These are phyloP conservation scores for Brachionichthys hirsutus DNA, from an alignment of 2,113 vertebrate genomes.

Conservation along the genomic window DNA sequence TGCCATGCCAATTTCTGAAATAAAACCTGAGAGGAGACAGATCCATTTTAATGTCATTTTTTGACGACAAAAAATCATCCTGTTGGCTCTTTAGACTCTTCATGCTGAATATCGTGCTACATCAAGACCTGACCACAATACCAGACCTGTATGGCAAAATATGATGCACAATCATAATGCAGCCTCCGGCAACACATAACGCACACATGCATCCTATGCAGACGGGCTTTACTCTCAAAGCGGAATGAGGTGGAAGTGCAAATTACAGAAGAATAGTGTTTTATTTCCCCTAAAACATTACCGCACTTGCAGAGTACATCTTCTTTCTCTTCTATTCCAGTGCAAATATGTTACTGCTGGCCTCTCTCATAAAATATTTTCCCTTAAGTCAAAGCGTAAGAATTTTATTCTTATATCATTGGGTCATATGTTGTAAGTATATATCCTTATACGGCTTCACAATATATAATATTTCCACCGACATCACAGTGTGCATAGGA, in stretches of 20 bases:
- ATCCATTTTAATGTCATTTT: no score
- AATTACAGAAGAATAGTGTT: slow-evolving; percentile 20
- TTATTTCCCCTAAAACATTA: slow-evolving; percentile 13
- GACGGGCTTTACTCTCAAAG: slow-evolving; percentile 15
- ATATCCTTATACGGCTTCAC: no score
- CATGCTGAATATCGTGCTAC: slow-evolving; percentile 9
- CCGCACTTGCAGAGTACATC: background rate
- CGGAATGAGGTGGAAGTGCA: slow-evolving; percentile 48
- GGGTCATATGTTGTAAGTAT: no score
- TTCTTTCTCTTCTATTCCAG: background rate
- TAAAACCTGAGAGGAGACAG: slow-evolving; percentile 83
- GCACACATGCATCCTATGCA: slow-evolving; percentile 6
- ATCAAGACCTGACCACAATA: slow-evolving; percentile 26
- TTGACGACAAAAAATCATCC: background rate
- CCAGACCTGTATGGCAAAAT: slow-evolving; percentile 38
- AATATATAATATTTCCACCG: no score
- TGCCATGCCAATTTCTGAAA: slow-evolving; percentile 97
- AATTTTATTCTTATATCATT: background rate
- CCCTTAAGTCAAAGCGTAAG: background rate
- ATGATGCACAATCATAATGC: slow-evolving; percentile 11
- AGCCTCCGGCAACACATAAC: slow-evolving; percentile 1
- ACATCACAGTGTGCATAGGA: no score
- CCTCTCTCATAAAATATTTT: background rate
- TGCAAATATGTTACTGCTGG: slow-evolving; percentile 4
- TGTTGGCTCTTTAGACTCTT: background rate